Percentiles rank a stretch among this genome's conserved stretches.
Conservation (phyloP, 1,140 invertebrate genomes). For the Diabrotica undecimpunctata region DNA sequence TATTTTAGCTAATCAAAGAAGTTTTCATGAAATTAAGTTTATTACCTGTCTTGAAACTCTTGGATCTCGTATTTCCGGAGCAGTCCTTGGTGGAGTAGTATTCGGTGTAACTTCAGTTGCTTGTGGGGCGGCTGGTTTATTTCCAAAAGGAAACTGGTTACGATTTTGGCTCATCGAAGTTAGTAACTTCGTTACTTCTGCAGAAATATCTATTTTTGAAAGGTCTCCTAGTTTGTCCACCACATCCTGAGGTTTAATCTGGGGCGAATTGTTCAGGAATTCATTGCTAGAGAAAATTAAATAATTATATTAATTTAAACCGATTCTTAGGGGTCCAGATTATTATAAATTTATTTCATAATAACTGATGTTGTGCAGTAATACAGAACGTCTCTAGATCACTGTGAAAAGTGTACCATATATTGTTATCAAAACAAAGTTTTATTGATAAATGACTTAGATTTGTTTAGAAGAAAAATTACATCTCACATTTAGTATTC, state of each 20-base stretch:
- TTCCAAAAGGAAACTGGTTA: conserved; percentile 4
- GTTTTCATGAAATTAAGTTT: background rate
- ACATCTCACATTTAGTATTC: too few relatives aligned
- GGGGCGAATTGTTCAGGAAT: conserved; percentile 33
- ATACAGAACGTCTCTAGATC: too few relatives aligned
- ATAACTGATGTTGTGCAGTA: too few relatives aligned
- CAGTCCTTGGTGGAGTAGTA: conserved; percentile 3
- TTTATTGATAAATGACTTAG: too few relatives aligned
- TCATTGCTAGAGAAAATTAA: background rate
- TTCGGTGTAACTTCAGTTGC: background rate
- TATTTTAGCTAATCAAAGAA: background rate
- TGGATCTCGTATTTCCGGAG: conserved; percentile 32
- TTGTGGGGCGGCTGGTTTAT: background rate
- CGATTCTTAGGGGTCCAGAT: background rate
- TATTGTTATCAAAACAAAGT: too few relatives aligned
- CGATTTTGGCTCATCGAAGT: conserved; percentile 36
- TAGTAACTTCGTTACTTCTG: conserved; percentile 66
- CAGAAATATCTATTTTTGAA: conserved; percentile 70
- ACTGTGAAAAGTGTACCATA: too few relatives aligned
- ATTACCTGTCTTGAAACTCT: conserved; percentile 28
- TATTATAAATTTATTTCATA: background rate
- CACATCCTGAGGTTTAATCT: conserved; percentile 47
- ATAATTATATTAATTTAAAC: conserved; percentile 25
- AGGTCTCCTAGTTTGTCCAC: conserved; percentile 65
- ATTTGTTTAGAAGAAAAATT: too few relatives aligned